These are phyloP conservation scores for Caenorhabditis becei DNA, from an alignment of 2,888 invertebrate genomes.

Conservation along the genomic window DNA sequence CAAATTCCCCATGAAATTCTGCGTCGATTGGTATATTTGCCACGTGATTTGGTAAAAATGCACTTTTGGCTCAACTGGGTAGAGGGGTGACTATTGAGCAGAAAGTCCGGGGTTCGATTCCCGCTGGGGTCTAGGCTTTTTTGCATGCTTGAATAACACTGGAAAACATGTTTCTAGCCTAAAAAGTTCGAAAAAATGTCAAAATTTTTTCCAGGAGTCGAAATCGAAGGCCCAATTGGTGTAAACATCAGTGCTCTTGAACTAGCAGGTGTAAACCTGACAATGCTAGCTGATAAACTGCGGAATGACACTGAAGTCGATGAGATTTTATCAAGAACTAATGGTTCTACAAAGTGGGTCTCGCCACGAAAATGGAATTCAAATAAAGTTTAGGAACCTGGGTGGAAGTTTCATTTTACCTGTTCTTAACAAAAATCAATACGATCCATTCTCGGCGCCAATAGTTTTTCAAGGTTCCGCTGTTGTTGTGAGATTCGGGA, in stretches of 20 bases:
- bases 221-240: constrained; percentile 80
- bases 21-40: no score
- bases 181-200: not conserved
- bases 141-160: no score
- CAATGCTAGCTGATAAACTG: constrained; percentile 79
- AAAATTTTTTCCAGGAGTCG: constrained; percentile 63
- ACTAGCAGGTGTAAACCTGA: constrained; percentile 78
- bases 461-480: constrained; percentile 79
- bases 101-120: no score
- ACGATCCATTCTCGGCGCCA: constrained; percentile 80
- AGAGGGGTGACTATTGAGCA: not conserved
- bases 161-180: no score
- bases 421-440: constrained; percentile 79
- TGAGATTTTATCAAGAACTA: constrained; percentile 77
- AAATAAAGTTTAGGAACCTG: constrained; percentile 72
- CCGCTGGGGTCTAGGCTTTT: no score
- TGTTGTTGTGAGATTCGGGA: constrained; percentile 80
- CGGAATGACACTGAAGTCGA: constrained; percentile 81
- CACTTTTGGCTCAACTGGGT: no score
- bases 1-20: no score
- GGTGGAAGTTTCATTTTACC: constrained; percentile 79
- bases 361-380: not conserved
- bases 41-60: no score
- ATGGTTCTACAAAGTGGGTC: constrained; percentile 71
- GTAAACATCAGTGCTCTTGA: constrained; percentile 80